Evolutionary conservation across 2,888 invertebrate species (phyloP), one percentile per base, ranked within the genome.

Genomic region (Periphyllus acericola): DNA sequence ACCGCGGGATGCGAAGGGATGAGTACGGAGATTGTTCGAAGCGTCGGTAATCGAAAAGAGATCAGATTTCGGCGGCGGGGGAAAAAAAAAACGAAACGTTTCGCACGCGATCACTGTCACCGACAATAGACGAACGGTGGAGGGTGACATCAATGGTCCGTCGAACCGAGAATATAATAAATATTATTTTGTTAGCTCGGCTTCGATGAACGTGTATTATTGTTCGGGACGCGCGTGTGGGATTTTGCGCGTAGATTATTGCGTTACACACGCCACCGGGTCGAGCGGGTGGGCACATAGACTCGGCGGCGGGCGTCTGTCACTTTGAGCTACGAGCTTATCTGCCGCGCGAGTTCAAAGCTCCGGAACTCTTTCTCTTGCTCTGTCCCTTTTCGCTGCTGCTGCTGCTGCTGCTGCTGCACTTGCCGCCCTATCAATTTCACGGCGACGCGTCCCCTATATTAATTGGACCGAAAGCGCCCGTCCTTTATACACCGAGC

Each of bases 401-500:
- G n/a, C 46, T 46, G 46, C 11, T 46, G 46, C 14, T 46, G 46
- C 14, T 46, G 14, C 46, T 46, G 46, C 11, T 80, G 60, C 25
- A 60, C 87, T 81, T 81, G 87, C 87, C 87, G 87, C 87, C 87
- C 87, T 87, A 87, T 87, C 87, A 87, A 87, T 87, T 87, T 87
- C 87, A 87, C 74, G 74, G 80, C 71, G 55, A 36, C 68, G 68
- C 87, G 87, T 87, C 87, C 87, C 87, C 87, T 81, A 81, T 68
- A 68, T 87, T 87, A 87, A 87, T 87, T 87, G 87, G 81, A 87
- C 80, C 80, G 80, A 71, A 79, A 52, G 72, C 29, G 14, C 11
- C 72, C 68, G 85, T 79, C 74, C 79, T 34, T 86, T 86, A 71
- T 71, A 52, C 71, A 34, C 83, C 29, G 34, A 4, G 32, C 60